Evolutionary conservation across 2,113 vertebrate species (phyloP).

Genomic region (Rhegmatorhina hoffmannsi): DNA sequence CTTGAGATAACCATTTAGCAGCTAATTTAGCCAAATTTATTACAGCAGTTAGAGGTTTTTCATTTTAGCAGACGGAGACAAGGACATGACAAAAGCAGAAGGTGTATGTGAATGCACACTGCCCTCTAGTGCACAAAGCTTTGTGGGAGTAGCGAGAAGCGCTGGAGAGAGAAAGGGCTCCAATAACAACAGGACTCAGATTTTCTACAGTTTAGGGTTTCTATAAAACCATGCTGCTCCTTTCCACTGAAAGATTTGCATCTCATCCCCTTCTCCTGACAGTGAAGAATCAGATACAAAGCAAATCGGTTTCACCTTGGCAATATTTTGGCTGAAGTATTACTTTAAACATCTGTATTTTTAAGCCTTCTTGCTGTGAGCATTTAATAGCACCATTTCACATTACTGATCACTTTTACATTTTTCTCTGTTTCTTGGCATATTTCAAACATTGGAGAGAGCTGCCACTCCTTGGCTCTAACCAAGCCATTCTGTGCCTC

Average conservation of each 20-base stretch:
- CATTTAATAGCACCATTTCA: constrained; percentile 56
- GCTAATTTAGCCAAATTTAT: constrained; percentile 99
- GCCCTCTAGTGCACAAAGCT: constrained; percentile 80
- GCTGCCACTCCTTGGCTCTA: constrained; percentile 49
- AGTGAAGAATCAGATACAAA: constrained; percentile 45
- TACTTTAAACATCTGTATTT: constrained; percentile 70
- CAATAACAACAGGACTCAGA: not conserved
- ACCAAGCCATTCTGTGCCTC: constrained; percentile 58
- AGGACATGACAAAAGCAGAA: constrained; percentile 81
- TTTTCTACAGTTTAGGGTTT: constrained; percentile 6
- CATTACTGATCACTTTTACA: constrained; percentile 68
- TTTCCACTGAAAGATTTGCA: constrained; percentile 45
- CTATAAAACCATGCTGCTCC: constrained; percentile 26
- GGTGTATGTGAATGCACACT: constrained; percentile 81
- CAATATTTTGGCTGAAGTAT: constrained; percentile 62
- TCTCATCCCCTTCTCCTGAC: constrained; percentile 44
- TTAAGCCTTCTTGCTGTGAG: constrained; percentile 50
- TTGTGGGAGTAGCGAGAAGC: not conserved
- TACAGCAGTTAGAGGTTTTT: constrained; percentile 90
- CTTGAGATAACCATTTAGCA: constrained; percentile 99
- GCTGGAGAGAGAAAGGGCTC: not conserved
- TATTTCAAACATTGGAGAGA: constrained; percentile 48
- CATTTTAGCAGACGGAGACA: constrained; percentile 86
- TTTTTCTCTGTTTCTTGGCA: constrained; percentile 40
- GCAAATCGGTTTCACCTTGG: constrained; percentile 59